Evolutionary conservation across 64 coral and sea anemone genomes (phyloP).

Genomic region (Acropora yongei): DNA sequence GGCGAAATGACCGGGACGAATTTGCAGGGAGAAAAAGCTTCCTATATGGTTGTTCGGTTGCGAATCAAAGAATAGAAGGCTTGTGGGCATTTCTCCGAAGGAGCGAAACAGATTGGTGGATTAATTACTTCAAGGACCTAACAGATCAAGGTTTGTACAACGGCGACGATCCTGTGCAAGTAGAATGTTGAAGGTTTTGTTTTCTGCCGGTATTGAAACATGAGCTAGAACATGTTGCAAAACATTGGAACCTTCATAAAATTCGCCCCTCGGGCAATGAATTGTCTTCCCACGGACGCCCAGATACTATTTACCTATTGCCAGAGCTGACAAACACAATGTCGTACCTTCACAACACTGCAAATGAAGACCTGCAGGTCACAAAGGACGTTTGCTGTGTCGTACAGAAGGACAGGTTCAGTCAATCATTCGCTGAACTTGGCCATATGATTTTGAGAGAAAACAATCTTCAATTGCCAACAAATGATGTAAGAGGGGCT

Average conservation of each 20-base stretch:
- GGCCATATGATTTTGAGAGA: constrained; percentile 47
- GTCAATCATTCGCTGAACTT: constrained; percentile 36
- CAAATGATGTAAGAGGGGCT: constrained; percentile 11
- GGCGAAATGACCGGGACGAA: constrained; percentile 22
- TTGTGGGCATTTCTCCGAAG: neutral
- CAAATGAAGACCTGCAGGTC: constrained; percentile 13
- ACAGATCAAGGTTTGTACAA: too few relatives aligned
- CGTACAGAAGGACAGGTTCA: neutral
- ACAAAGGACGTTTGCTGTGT: constrained; percentile 48
- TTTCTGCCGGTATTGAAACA: too few relatives aligned
- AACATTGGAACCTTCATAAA: constrained; percentile 24
- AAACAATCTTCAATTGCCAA: constrained; percentile 39
- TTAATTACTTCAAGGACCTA: too few relatives aligned
- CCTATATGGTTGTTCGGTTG: constrained; percentile 23
- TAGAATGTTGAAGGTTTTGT: too few relatives aligned
- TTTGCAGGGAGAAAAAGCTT: constrained; percentile 43
- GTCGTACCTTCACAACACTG: constrained; percentile 31
- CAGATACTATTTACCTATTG: constrained; percentile 50
- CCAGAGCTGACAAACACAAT: constrained; percentile 29
- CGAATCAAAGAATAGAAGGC: constrained; percentile 49
- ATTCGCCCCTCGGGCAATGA: constrained; percentile 47
- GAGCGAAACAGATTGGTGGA: too few relatives aligned
- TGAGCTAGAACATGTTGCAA: too few relatives aligned
- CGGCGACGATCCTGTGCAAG: too few relatives aligned
- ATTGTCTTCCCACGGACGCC: constrained; percentile 43